Evolutionary conservation across 2,888 invertebrate genomes (phyloP).

Genomic region (Drosophila paracracens): DNA sequence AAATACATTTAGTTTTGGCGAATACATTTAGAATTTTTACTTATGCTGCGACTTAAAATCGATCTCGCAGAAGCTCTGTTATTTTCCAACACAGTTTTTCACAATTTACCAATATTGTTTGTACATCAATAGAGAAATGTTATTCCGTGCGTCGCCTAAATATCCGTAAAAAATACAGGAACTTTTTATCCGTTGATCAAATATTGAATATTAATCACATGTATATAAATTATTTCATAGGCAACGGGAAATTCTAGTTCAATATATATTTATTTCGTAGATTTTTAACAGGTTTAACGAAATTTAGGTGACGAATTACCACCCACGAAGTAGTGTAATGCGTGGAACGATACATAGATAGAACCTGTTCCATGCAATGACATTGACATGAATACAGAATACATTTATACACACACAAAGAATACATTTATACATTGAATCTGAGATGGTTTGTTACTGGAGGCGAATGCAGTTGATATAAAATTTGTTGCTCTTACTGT

Average conservation of each 20-base stretch:
- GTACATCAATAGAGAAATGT: background rate
- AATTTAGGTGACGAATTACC: constrained; percentile 23
- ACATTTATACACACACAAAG: constrained; percentile 33
- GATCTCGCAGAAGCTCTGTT: background rate
- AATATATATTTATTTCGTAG: constrained; percentile 49
- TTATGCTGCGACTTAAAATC: too few species aligned
- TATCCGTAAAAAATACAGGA: background rate
- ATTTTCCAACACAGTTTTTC: background rate
- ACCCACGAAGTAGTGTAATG: constrained; percentile 25
- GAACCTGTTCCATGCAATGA: constrained; percentile 9
- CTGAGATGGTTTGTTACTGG: constrained; percentile 33
- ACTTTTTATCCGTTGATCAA: background rate
- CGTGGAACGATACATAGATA: constrained; percentile 14
- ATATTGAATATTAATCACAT: background rate
- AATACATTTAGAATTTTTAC: too few species aligned
- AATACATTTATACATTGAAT: constrained; percentile 21
- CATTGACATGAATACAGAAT: constrained; percentile 19
- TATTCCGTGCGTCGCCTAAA: background rate
- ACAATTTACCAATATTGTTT: background rate
- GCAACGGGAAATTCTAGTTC: constrained; percentile 18
- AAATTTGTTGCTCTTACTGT: constrained; percentile 20
- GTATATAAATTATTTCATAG: background rate
- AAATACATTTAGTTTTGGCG: too few species aligned
- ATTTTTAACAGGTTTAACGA: constrained; percentile 33
- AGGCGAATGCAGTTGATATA: constrained; percentile 30